These are phyloP conservation scores for Sardina pilchardus DNA, from an alignment of 2,113 vertebrate genomes.

Conservation along the genomic window DNA sequence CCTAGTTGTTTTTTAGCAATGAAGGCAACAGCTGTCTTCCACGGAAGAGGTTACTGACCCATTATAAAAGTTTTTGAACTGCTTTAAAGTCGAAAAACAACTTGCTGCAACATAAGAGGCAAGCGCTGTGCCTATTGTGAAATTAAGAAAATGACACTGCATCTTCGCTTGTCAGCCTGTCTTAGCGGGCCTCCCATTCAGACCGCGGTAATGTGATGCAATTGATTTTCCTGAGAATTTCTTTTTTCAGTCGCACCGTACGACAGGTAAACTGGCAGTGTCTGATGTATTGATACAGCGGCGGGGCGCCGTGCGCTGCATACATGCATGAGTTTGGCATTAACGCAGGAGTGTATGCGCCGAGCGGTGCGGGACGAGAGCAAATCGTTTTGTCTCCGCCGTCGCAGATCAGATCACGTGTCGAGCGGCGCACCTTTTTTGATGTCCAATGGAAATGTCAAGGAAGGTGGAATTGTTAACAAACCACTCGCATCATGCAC, in stretches of 20 bases:
- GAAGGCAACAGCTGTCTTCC: neutral
- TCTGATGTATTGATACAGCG: slow-evolving; percentile 22
- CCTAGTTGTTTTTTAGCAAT: neutral
- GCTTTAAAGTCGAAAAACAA: neutral
- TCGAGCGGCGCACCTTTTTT: neutral
- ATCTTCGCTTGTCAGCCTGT: neutral
- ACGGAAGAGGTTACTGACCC: neutral
- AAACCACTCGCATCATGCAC: neutral
- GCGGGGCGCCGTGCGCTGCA: neutral
- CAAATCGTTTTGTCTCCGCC: slow-evolving; percentile 15
- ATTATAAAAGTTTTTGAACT: neutral
- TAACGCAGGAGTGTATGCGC: neutral
- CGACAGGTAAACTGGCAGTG: slow-evolving; percentile 17
- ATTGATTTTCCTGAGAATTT: slow-evolving; percentile 32
- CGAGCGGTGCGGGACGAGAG: neutral
- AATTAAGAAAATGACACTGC: neutral
- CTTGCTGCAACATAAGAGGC: too few relatives aligned
- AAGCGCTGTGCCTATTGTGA: neutral
- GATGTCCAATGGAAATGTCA: slow-evolving; percentile 14
- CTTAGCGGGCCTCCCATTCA: neutral
- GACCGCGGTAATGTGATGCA: slow-evolving; percentile 6
- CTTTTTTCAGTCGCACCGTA: neutral
- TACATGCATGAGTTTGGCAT: slow-evolving; percentile 23
- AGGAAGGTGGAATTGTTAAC: slow-evolving; percentile 7
- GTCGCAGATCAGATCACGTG: neutral